Evolutionary conservation across 2,888 invertebrate species (phyloP).

Genomic region (Temnothorax ravouxi): DNA sequence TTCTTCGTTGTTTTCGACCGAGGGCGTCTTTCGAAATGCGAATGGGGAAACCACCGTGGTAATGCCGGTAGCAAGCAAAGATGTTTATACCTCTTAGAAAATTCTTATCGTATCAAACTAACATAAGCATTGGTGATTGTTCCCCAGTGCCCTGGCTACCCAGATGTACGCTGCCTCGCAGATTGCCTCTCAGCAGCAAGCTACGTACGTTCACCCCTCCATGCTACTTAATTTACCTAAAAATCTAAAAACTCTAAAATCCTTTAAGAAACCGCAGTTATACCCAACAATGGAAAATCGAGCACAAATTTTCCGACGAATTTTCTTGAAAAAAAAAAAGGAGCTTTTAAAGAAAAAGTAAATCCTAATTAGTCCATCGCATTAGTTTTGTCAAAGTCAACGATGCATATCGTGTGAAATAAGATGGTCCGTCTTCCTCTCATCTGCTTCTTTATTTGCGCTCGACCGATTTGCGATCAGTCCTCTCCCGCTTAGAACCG

Average conservation of each 20-base stretch:
- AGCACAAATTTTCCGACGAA: slow-evolving; percentile 48
- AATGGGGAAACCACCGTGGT: slow-evolving; percentile 73
- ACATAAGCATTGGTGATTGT: slow-evolving; percentile 87
- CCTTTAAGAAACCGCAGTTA: slow-evolving; percentile 81
- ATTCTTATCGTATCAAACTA: slow-evolving; percentile 84
- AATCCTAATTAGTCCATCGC: background rate
- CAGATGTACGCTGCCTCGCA: slow-evolving; percentile 97
- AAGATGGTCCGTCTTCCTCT: background rate
- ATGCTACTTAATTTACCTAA: slow-evolving; percentile 85
- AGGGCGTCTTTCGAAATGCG: slow-evolving; percentile 11
- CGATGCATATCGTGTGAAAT: slow-evolving; percentile 1
- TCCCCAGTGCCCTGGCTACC: slow-evolving; percentile 98
- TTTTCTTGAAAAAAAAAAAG: slow-evolving; percentile 15
- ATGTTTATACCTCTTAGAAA: slow-evolving; percentile 71
- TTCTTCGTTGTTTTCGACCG: slow-evolving; percentile 20
- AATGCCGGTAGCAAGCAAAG: slow-evolving; percentile 64
- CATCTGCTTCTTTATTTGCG: slow-evolving; percentile 29
- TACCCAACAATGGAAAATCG: slow-evolving; percentile 79
- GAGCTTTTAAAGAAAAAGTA: background rate
- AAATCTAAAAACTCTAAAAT: slow-evolving; percentile 80
- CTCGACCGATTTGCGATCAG: slow-evolving; percentile 24
- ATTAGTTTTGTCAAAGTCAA: background rate
- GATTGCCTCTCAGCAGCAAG: slow-evolving; percentile 97
- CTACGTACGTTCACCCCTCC: slow-evolving; percentile 92
- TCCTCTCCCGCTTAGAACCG: slow-evolving; percentile 37